Conservation (phyloP, 2,888 invertebrate genomes). For the Amblyjoppa fuscipennis region DNA sequence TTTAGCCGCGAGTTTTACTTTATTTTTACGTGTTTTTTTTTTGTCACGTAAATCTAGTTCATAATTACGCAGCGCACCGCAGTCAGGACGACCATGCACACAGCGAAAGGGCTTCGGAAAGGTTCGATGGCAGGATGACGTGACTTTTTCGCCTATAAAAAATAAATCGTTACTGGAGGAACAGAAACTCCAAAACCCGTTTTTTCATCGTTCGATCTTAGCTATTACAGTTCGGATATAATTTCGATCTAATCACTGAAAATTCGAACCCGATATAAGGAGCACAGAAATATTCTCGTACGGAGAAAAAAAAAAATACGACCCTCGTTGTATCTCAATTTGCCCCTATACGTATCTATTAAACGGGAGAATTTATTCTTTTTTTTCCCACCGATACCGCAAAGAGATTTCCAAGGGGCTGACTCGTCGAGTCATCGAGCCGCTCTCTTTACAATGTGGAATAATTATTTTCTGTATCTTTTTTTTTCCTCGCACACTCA, state of each 20-base stretch:
- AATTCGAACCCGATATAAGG: no score
- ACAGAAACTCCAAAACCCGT: neutral
- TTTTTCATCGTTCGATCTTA: no score
- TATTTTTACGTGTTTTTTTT: conserved; percentile 1
- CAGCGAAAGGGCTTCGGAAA: conserved; percentile 22
- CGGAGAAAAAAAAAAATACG: neutral
- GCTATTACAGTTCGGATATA: no score
- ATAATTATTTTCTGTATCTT: conserved; percentile 5
- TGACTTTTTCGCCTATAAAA: neutral
- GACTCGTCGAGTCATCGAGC: conserved; percentile 29
- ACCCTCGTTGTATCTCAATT: neutral
- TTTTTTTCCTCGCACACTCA: conserved; percentile 21
- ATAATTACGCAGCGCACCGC: conserved; percentile 52
- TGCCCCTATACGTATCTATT: conserved; percentile 18
- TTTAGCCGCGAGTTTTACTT: conserved; percentile 11
- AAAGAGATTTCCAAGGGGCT: conserved; percentile 12
- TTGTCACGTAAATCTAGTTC: conserved; percentile 38
- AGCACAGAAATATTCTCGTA: no score
- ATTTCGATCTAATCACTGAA: no score
- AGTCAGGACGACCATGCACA: conserved; percentile 13
- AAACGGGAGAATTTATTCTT: neutral
- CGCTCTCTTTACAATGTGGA: conserved; percentile 25
- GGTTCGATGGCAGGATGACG: neutral
- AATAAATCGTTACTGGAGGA: neutral
- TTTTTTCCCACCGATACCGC: neutral